Evolutionary conservation across 2,113 vertebrate species (phyloP).

Genomic region (Rhinogobius similis): DNA sequence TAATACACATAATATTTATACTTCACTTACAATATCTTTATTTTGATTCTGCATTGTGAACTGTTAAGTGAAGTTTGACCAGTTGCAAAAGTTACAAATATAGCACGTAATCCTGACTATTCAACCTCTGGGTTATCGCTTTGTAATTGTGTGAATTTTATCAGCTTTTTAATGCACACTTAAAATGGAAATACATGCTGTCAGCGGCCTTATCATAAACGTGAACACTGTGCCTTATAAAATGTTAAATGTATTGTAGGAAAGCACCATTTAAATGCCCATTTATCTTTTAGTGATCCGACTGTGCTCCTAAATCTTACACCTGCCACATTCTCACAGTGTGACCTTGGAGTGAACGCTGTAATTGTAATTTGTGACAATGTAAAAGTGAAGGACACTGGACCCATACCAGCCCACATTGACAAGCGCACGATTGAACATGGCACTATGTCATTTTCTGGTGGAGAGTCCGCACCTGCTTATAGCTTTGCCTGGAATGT

Average conservation of each 20-base stretch:
- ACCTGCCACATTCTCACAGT: neutral
- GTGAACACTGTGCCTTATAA: neutral
- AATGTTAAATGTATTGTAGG: slow-evolving; percentile 2
- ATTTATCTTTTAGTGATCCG: slow-evolving; percentile 7
- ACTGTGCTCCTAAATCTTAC: neutral
- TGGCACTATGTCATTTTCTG: neutral
- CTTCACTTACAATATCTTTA: no score
- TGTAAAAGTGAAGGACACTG: slow-evolving; percentile 7
- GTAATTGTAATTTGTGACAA: slow-evolving; percentile 2
- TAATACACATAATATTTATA: no score
- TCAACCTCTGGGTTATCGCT: neutral
- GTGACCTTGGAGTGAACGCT: slow-evolving; percentile 3
- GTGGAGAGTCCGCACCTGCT: no score
- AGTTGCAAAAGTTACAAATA: no score
- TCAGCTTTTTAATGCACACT: neutral
- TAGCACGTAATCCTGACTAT: no score
- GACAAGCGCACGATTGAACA: neutral
- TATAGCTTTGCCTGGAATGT: no score
- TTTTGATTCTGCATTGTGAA: no score
- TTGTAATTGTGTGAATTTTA: neutral
- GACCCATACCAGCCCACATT: neutral
- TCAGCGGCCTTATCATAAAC: neutral
- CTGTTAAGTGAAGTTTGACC: no score
- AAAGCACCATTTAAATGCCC: slow-evolving; percentile 2
- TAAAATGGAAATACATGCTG: neutral